Evolutionary conservation across 2,797 vertebrate genomes (phyloP).

Genomic region (Tachyglossus aculeatus): DNA sequence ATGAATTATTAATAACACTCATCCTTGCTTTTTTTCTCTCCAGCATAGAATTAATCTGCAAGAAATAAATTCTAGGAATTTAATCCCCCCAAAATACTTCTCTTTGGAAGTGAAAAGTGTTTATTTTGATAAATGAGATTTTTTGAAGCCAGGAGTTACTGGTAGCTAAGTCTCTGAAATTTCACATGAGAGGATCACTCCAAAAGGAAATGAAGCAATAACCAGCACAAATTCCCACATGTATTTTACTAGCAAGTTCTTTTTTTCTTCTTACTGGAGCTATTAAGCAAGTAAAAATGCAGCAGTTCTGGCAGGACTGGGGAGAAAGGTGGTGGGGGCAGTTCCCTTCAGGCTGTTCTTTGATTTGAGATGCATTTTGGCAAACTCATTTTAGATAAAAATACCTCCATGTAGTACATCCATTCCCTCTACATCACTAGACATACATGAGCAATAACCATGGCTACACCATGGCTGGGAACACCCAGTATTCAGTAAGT

Average conservation of each 20-base stretch:
- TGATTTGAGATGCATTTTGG: slow-evolving; percentile 27
- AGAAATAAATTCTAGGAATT: not conserved
- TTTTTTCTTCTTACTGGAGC: slow-evolving; percentile 13
- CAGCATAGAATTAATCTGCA: not conserved
- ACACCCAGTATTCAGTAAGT: not conserved
- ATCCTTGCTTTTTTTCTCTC: no score
- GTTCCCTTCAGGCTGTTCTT: not conserved
- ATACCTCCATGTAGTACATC: not conserved
- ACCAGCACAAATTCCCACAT: slow-evolving; percentile 8
- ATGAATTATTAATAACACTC: no score
- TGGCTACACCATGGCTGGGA: no score
- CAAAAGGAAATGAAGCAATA: slow-evolving; percentile 48
- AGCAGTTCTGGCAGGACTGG: no score
- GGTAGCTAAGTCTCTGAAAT: not conserved
- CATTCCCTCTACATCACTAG: not conserved
- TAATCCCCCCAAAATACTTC: not conserved
- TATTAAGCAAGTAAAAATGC: slow-evolving; percentile 20
- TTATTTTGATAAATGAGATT: not conserved
- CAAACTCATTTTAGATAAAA: slow-evolving; percentile 5
- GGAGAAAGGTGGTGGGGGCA: slow-evolving; percentile 10
- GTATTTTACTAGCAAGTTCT: slow-evolving; percentile 7
- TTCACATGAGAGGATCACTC: slow-evolving; percentile 40
- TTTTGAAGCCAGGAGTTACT: slow-evolving; percentile 28
- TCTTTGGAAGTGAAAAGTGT: slow-evolving; percentile 8
- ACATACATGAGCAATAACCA: no score